Percentiles rank a stretch among this genome's conserved stretches.
Evolutionary conservation across 2,797 vertebrate species (phyloP).

Genomic region (Sciurus carolinensis): DNA sequence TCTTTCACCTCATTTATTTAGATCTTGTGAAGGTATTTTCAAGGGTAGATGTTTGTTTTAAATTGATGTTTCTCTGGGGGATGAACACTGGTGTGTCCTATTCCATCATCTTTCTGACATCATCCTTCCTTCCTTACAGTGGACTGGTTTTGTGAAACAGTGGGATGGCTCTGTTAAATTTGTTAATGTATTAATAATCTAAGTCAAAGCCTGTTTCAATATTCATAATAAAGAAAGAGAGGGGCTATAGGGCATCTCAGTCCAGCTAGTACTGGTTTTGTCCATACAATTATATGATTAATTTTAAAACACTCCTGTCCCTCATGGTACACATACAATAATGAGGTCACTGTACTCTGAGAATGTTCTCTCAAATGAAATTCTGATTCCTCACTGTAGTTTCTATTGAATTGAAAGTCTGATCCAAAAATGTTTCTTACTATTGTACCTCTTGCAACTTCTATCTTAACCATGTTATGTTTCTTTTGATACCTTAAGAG

Average conservation of each 20-base stretch:
- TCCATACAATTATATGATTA: background rate
- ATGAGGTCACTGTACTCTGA: background rate
- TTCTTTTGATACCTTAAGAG: background rate
- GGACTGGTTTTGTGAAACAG: too few species aligned
- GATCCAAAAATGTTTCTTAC: background rate
- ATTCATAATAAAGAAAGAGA: background rate
- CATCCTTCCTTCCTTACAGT: too few species aligned
- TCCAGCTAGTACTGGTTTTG: background rate
- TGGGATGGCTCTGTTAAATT: background rate
- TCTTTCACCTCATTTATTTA: background rate
- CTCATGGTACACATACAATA: background rate
- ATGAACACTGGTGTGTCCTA: background rate
- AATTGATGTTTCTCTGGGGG: background rate
- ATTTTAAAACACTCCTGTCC: background rate
- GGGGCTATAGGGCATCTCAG: too few species aligned
- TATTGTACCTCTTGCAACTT: background rate
- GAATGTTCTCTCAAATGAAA: background rate
- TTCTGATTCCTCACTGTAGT: background rate
- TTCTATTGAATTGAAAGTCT: background rate
- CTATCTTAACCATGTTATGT: background rate
- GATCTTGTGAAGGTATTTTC: background rate
- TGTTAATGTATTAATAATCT: background rate
- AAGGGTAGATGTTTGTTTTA: too few species aligned
- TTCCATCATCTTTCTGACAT: background rate
- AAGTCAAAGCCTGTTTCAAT: background rate